phyloP scores from a whole-genome alignment of 2,888 invertebrate species.

The Electrophaes corylata region DNA sequence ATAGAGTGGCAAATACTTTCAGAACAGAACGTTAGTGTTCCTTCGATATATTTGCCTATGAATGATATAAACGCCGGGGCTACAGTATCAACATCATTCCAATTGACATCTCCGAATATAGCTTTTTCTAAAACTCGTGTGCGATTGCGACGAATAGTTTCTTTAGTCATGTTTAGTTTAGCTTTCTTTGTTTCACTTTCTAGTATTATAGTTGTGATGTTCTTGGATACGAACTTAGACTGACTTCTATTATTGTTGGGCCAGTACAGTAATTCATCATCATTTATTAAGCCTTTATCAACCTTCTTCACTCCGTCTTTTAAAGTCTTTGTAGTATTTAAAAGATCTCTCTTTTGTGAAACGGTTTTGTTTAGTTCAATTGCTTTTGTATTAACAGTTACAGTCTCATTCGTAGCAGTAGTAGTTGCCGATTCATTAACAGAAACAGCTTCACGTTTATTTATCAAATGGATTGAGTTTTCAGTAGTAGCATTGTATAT shows the following conservation, averaged over 20 bases:
- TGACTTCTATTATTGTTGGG: slow-evolving; percentile 47
- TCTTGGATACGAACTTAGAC: slow-evolving; percentile 44
- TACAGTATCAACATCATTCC: slow-evolving; percentile 71
- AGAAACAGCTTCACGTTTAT: slow-evolving; percentile 52
- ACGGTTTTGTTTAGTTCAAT: slow-evolving; percentile 12
- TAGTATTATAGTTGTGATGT: slow-evolving; percentile 66
- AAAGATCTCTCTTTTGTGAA: slow-evolving; percentile 4
- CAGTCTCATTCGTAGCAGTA: slow-evolving; percentile 10
- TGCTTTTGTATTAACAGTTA: slow-evolving; percentile 14
- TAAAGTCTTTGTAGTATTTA: slow-evolving; percentile 29
- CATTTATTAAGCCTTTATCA: slow-evolving; percentile 52
- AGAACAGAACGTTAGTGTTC: slow-evolving; percentile 73
- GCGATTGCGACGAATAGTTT: slow-evolving; percentile 59
- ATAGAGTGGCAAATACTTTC: slow-evolving; percentile 70
- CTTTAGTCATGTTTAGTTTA: slow-evolving; percentile 65
- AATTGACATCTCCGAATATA: slow-evolving; percentile 72
- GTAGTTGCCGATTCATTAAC: slow-evolving; percentile 8
- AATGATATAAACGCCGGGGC: slow-evolving; percentile 72
- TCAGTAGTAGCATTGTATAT: slow-evolving; percentile 46
- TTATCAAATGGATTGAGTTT: slow-evolving; percentile 43
- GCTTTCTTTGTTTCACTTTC: slow-evolving; percentile 66
- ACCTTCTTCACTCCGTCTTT: slow-evolving; percentile 46
- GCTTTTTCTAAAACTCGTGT: slow-evolving; percentile 65
- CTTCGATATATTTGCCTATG: slow-evolving; percentile 74
- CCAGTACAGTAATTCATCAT: slow-evolving; percentile 69